Evolutionary conservation across 2,797 vertebrate species (phyloP), one percentile per base, ranked within the genome.

Genomic region (Amniataba percoides): DNA sequence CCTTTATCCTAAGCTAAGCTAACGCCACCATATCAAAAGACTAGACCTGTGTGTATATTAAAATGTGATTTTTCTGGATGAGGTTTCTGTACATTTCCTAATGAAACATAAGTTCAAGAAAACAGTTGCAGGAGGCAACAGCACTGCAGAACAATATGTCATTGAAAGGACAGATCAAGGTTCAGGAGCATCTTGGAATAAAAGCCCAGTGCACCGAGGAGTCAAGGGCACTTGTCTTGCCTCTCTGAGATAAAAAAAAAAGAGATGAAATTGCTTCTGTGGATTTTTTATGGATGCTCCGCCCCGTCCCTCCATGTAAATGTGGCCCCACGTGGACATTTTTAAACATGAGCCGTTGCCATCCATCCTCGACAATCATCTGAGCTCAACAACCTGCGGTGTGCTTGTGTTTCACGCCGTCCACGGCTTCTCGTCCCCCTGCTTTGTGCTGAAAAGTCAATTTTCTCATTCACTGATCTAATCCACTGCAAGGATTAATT

Each of bases 401-500:
- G 36, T 43, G 61, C 67, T 21, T 55, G 19, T 9, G 40, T 68
- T 57, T 80, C 61, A 42, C 7, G 16, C 18, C 40, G 15, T 67
- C 43, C 55, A 27, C 3, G 4, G 43, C 63, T n/a, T 49, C 43
- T 70, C 57, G 40, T 66, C 63, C 56, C 56, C 19, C 46, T 63
- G 56, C 71, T 74, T 60, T 77, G 75, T 79, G 67, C 80, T 77
- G 57, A 77, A 80, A 89, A 87, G 80, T 74, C 63, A 65, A 77
- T 90, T 86, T 86, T 81, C 80, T 70, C 80, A 87, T 73, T 83
- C 79, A 76, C 64, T 81, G 77, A 79, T 87, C 79, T 89, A 85
- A 88, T 79, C 86, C 67, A 81, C 59, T 43, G 55, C 43, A 0
- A 74, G 72, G 85, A 90, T 90, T 92, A 85, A 91, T 89, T 86